Base-by-base conservation (phyloP, 2,888 invertebrate genomes). In the Tipula lateralis region DNA sequence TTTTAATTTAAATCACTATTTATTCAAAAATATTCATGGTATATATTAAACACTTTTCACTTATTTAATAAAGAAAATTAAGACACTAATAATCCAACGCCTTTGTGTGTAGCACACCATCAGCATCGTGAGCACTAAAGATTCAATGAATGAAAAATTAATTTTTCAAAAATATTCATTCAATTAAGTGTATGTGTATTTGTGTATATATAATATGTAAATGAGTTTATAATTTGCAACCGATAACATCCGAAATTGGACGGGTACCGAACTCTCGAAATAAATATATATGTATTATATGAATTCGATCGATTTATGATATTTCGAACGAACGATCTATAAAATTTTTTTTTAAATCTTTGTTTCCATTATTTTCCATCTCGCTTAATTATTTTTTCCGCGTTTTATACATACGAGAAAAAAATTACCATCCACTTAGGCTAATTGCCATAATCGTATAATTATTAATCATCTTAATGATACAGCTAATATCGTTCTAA, bases 401-500 rank as follows among this genome's bases (percentile, higher is more conserved):
- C 19, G 24, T 66, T 66, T 24, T 9, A 66, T 9, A 66, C 13
- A 66, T 12, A 66, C 1, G 6, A 50, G 16, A 16, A 50, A 50
- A 50, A 50, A 36, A 36, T 5, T 66, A 66, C 66, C 66, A 66
- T 24, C 66, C 66, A 66, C 66, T 66, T 66, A 66, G 66, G 66
- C 66, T 66, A 66, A 66, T 66, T 66, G 66, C 66, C 66, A 66
- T 66, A 66, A 66, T 66, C 66, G 66, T 66, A 66, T 66, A 66
- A 66, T 66, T 66, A 66, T 66, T 66, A 66, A 66, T 66, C 66
- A 66, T 66, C 66, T 66, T 66, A 66, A 66, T 66, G 66, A 66
- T 66, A 24, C 24, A 66, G 66, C 66, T 66, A 66, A 66, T 66
- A 66, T 66, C 66, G 24, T 66, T 66, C 66, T 66, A 66, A 66